Percentiles rank a stretch among this genome's conserved stretches.
These are phyloP conservation scores for Acanthiza pusilla DNA, from an alignment of 2,797 vertebrate species.

Conservation along the genomic window DNA sequence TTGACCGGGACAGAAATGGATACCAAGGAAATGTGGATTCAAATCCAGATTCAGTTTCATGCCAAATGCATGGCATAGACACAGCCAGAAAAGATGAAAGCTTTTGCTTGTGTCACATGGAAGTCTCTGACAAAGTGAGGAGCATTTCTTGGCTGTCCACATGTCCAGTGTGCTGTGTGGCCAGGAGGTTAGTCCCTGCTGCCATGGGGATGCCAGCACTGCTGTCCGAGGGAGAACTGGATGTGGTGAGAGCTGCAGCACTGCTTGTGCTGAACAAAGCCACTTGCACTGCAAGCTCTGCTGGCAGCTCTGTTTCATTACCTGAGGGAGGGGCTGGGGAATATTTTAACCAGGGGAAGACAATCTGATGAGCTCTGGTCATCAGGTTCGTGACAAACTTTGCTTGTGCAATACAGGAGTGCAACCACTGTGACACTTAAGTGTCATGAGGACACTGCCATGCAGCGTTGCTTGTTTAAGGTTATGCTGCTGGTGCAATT, in stretches of 20 bases:
- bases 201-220: fast-evolving
- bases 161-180: neutral
- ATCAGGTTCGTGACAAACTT: neutral
- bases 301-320: neutral
- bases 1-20: neutral
- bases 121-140: neutral
- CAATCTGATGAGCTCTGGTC: neutral
- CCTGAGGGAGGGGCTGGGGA: neutral
- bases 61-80: neutral
- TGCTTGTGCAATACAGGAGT: neutral
- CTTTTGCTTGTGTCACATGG: neutral
- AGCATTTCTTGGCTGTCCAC: neutral
- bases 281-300: fast-evolving
- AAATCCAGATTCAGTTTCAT: neutral
- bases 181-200: neutral
- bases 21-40: neutral
- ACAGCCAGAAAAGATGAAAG: neutral
- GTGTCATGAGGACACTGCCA: neutral
- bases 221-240: neutral
- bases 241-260: neutral
- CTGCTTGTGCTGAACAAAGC: fast-evolving
- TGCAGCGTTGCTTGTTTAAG: neutral
- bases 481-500: neutral
- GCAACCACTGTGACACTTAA: neutral
- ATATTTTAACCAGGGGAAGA: neutral